These are phyloP conservation scores for Fragum sueziense DNA, from an alignment of 2,888 invertebrate species.

Conservation along the genomic window DNA sequence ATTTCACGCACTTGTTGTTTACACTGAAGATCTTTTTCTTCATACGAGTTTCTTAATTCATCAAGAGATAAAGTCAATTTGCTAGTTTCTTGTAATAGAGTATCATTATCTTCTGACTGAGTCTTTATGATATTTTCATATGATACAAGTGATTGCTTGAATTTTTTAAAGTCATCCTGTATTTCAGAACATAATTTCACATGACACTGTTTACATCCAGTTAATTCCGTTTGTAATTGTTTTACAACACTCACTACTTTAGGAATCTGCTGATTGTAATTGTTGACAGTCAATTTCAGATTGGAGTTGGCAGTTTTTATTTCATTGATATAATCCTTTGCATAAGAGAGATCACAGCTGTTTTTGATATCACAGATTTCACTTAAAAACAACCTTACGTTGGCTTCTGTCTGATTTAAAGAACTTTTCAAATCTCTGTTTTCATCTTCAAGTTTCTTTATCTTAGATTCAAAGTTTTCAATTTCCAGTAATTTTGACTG, in stretches of 20 bases:
- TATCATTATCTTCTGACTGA: background rate
- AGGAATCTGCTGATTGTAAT: background rate
- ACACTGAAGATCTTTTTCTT: slow-evolving; percentile 47
- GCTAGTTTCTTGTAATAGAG: background rate
- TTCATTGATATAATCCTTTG: background rate
- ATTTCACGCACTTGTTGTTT: slow-evolving; percentile 84
- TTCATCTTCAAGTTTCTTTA: slow-evolving; percentile 25
- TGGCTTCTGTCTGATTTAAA: slow-evolving; percentile 2
- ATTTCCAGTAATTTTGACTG: background rate
- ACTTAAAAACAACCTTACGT: slow-evolving; percentile 2
- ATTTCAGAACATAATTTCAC: background rate
- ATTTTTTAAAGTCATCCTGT: slow-evolving; percentile 2
- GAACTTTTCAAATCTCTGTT: slow-evolving; percentile 14
- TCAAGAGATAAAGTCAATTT: background rate
- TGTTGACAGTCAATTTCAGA: background rate
- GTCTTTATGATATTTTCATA: background rate
- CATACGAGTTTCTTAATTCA: background rate
- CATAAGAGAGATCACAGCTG: slow-evolving; percentile 20
- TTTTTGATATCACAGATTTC: slow-evolving; percentile 17
- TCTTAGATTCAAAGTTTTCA: background rate
- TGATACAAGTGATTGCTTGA: background rate
- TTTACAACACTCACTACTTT: background rate
- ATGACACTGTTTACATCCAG: background rate
- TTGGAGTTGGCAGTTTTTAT: background rate
- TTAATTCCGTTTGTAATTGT: background rate